Evolutionary conservation across 2,113 vertebrate genomes (phyloP).

Genomic region (Mus musculus): DNA sequence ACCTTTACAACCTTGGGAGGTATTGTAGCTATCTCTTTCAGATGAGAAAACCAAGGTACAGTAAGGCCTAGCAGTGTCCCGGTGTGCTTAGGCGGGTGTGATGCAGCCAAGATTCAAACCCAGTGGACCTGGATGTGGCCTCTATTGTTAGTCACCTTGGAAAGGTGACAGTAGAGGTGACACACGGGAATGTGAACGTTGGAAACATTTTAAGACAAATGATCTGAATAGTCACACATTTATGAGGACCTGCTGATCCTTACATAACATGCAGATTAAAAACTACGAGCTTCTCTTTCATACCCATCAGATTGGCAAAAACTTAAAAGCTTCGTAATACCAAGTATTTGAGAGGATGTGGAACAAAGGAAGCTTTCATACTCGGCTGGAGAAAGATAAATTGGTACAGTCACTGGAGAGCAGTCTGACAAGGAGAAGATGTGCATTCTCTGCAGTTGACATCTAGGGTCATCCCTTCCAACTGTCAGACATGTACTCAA

Average conservation of each 20-base stretch:
- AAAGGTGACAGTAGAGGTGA: not conserved
- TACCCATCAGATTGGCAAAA: constrained; percentile 73
- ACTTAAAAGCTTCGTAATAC: constrained; percentile 38
- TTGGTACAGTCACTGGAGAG: constrained; percentile 60
- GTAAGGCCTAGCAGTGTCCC: not conserved
- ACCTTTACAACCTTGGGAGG: not conserved
- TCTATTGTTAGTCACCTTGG: not conserved
- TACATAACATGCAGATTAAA: constrained; percentile 53
- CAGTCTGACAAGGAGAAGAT: constrained; percentile 71
- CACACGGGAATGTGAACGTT: not conserved
- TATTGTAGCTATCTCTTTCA: not conserved
- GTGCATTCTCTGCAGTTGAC: not conserved
- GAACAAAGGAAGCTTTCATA: constrained; percentile 63
- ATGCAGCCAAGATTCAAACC: not conserved
- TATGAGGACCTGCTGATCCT: constrained; percentile 35
- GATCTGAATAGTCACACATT: constrained; percentile 44
- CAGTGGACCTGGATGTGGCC: not conserved
- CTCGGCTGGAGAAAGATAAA: constrained; percentile 53
- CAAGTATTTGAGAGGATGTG: constrained; percentile 73
- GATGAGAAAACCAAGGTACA: not conserved
- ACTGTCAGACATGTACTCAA: not conserved
- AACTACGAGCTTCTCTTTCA: constrained; percentile 59
- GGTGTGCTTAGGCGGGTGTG: not conserved
- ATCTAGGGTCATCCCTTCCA: constrained; percentile 39
- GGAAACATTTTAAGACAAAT: not conserved